Percentiles rank a stretch among this genome's conserved stretches.
These are phyloP conservation scores for Steatocranus sp. DNA, from an alignment of 2,797 vertebrate genomes.

Conservation along the genomic window DNA sequence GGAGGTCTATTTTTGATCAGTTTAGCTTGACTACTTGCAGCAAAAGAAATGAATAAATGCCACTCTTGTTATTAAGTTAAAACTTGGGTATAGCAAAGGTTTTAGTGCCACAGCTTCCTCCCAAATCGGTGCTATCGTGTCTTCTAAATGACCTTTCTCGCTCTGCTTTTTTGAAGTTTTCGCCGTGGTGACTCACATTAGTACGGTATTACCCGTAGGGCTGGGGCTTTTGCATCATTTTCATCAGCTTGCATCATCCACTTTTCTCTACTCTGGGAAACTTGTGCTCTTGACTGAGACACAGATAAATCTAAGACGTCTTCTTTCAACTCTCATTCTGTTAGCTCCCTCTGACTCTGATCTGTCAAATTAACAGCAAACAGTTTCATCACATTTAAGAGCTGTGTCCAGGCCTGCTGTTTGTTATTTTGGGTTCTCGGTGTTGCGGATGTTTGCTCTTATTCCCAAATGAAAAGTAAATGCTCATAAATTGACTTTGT, in stretches of 20 bases:
- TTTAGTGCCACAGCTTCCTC: background rate
- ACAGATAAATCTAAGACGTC: constrained; percentile 65
- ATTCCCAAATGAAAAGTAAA: background rate
- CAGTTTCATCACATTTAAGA: constrained; percentile 57
- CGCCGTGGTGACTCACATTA: constrained; percentile 65
- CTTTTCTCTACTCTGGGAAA: constrained; percentile 69
- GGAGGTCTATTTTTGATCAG: background rate
- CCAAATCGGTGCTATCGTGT: constrained; percentile 15
- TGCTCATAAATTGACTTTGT: background rate
- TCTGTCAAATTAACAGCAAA: constrained; percentile 52
- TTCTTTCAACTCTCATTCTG: constrained; percentile 59
- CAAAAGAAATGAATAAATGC: background rate
- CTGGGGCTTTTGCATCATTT: constrained; percentile 75
- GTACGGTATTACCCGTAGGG: constrained; percentile 64
- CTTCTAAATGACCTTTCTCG: constrained; percentile 63
- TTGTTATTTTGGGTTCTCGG: constrained; percentile 28
- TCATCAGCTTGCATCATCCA: constrained; percentile 77
- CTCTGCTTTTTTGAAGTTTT: constrained; percentile 50
- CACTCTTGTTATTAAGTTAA: background rate
- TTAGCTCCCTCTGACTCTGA: constrained; percentile 47
- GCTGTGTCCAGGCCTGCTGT: constrained; percentile 26
- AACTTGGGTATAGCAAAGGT: background rate
- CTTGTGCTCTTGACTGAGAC: constrained; percentile 64
- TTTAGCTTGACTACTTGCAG: background rate
- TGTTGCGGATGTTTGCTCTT: background rate